Conservation (phyloP, 53 echinoderm and acorn worm genomes). For the Zoroaster sp. region DNA sequence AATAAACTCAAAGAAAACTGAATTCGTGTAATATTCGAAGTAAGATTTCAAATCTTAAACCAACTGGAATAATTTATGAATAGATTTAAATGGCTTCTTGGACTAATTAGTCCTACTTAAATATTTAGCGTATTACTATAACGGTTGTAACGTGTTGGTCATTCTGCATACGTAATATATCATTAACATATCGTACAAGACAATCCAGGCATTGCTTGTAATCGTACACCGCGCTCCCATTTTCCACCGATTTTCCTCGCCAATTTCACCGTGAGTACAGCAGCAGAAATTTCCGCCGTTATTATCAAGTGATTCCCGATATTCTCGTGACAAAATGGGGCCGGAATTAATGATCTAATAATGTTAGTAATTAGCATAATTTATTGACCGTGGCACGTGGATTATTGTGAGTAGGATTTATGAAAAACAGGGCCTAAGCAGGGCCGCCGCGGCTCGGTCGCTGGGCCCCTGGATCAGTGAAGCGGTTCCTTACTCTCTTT, state of each 20-base stretch:
- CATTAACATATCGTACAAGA: constrained; percentile 66
- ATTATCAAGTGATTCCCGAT: constrained; percentile 4
- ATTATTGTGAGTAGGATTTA: constrained; percentile 92
- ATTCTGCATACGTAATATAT: constrained; percentile 40
- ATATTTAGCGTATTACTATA: constrained; percentile 57
- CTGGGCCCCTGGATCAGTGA: constrained; percentile 38
- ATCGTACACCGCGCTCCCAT: constrained; percentile 77
- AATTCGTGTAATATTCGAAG: not conserved
- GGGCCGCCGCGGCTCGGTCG: constrained; percentile 39
- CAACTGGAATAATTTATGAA: not conserved
- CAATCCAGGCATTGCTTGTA: constrained; percentile 67
- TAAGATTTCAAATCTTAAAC: not conserved
- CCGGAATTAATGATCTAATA: constrained; percentile 71
- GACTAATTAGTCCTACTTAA: constrained; percentile 41
- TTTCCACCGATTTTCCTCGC: constrained; percentile 55
- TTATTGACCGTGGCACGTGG: constrained; percentile 96
- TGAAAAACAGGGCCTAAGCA: constrained; percentile 83
- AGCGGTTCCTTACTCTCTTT: constrained; percentile 24
- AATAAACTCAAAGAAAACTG: not conserved
- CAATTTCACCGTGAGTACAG: constrained; percentile 41
- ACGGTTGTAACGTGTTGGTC: constrained; percentile 40
- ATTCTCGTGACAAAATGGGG: constrained; percentile 30
- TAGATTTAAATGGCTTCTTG: not conserved
- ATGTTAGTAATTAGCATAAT: constrained; percentile 99
- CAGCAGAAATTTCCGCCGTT: not conserved